These are phyloP conservation scores for Emydocephalus ijimae DNA, from an alignment of 2,113 vertebrate species.

Conservation along the genomic window DNA sequence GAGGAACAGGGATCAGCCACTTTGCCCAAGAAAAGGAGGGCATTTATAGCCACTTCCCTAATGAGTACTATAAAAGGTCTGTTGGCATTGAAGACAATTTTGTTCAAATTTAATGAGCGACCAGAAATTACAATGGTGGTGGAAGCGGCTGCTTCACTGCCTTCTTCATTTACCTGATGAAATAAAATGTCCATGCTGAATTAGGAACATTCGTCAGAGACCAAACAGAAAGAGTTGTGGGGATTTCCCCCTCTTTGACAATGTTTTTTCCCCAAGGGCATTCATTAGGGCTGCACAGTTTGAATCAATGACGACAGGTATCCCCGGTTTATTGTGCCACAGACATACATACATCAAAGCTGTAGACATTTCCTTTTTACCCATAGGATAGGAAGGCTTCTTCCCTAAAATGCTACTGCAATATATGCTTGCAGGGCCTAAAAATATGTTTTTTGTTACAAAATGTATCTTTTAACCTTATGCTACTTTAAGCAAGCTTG, in stretches of 20 bases:
- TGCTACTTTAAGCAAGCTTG: background rate
- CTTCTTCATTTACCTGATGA: constrained; percentile 92
- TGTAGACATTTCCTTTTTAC: background rate
- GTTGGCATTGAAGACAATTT: constrained; percentile 79
- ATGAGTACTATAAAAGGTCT: constrained; percentile 92
- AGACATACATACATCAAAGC: background rate
- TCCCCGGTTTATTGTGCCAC: background rate
- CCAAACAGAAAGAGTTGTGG: background rate
- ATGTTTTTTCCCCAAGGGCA: too few relatives aligned
- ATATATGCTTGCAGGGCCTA: background rate
- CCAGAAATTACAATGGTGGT: constrained; percentile 71
- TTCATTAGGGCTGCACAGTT: background rate
- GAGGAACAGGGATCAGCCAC: constrained; percentile 81
- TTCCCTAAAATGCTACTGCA: background rate
- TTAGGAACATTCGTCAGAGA: background rate
- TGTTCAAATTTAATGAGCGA: constrained; percentile 79
- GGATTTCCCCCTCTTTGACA: background rate
- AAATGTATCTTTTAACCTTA: background rate
- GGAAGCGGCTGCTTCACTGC: constrained; percentile 85
- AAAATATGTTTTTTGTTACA: background rate
- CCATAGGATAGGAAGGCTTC: background rate
- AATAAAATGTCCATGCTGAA: background rate
- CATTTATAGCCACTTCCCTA: constrained; percentile 84
- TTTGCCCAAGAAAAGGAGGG: constrained; percentile 87
- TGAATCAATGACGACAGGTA: background rate